A percentile compares a stretch with the other conserved stretches of the same genome.
Evolutionary conservation across 2,113 vertebrate genomes (phyloP).

Genomic region (Albula goreensis): DNA sequence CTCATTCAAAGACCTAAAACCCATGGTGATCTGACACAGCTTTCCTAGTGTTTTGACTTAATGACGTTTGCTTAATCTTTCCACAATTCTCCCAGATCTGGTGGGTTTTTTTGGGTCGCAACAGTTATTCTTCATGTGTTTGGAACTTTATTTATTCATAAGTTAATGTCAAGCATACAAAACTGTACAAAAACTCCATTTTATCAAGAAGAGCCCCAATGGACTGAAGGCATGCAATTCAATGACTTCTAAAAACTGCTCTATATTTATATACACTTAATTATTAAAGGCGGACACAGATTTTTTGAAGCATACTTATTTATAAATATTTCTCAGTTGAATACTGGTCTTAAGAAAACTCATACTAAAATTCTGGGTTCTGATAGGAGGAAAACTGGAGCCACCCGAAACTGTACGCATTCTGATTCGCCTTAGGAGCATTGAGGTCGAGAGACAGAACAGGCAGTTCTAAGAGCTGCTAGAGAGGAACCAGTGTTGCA

Average conservation of each 20-base stretch:
- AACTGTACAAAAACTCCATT: conserved; percentile 10
- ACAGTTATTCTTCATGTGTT: background rate
- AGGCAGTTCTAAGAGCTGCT: background rate
- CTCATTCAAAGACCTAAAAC: too few species aligned
- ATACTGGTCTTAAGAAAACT: conserved; percentile 9
- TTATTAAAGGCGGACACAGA: conserved; percentile 37
- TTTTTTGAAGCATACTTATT: conserved; percentile 11
- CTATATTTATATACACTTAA: conserved; percentile 30
- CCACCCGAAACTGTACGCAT: background rate
- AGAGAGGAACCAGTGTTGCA: background rate
- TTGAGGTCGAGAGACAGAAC: background rate
- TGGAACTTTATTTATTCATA: conserved; percentile 28
- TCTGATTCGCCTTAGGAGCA: background rate
- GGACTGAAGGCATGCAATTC: conserved; percentile 11
- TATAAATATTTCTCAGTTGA: conserved; percentile 15
- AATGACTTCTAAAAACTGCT: conserved; percentile 18
- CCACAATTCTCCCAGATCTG: too few species aligned
- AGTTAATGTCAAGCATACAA: conserved; percentile 34
- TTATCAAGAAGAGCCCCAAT: background rate
- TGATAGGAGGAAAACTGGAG: background rate
- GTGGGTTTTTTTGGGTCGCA: too few species aligned
- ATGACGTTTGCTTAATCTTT: too few species aligned
- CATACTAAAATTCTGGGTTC: background rate
- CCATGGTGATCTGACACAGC: too few species aligned
- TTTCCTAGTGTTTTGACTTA: too few species aligned